Conservation (phyloP, 64 coral and sea anemone species). For the Actinia equina region DNA sequence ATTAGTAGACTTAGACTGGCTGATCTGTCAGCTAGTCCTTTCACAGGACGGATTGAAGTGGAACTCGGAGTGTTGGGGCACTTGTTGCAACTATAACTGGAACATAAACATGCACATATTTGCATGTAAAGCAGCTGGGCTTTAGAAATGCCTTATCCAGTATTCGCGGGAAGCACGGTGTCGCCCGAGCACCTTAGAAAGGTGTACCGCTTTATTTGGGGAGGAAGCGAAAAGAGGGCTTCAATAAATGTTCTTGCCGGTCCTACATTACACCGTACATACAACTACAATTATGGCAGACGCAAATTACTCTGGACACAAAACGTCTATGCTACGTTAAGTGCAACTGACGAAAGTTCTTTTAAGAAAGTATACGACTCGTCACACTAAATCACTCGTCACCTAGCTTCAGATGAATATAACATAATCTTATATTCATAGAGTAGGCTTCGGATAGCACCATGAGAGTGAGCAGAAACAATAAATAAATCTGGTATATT, state of each 20-base stretch:
- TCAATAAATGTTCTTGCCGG: neutral
- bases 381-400: no score
- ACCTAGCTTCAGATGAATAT: no score
- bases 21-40: neutral
- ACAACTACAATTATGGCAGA: neutral
- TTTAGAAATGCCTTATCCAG: neutral
- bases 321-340: neutral
- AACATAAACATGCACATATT: neutral
- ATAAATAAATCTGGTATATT: no score
- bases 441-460: no score
- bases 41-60: neutral
- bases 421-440: no score
- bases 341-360: neutral
- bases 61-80: neutral
- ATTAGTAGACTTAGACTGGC: neutral
- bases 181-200: neutral
- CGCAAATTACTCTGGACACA: neutral
- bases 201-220: neutral
- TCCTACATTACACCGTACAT: neutral
- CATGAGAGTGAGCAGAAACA: no score
- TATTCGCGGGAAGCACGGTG: neutral
- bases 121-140: neutral
- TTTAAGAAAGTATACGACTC: no score
- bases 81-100: neutral
- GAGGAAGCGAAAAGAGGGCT: neutral